Evolutionary conservation across 2,113 vertebrate species (phyloP).

Genomic region (Zingel zingel): DNA sequence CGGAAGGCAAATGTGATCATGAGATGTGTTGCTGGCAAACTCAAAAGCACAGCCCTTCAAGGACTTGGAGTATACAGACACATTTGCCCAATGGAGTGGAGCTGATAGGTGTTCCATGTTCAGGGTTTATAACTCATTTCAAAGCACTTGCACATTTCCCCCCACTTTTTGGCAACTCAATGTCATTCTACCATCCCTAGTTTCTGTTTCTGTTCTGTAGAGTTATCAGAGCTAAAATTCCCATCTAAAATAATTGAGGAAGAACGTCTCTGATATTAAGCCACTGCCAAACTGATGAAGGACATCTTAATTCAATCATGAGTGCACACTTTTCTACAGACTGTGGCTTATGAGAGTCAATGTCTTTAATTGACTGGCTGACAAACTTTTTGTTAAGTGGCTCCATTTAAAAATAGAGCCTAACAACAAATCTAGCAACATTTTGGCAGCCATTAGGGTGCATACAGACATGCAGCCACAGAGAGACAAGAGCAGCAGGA

Average conservation of each 20-base stretch:
- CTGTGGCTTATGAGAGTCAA: not conserved
- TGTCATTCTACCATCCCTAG: constrained; percentile 24
- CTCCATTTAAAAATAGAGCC: not conserved
- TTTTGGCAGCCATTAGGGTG: not conserved
- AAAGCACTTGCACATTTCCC: constrained; percentile 26
- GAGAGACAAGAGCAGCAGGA: constrained; percentile 12
- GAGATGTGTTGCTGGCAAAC: constrained; percentile 67
- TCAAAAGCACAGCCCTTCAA: constrained; percentile 67
- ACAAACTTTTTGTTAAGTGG: not conserved
- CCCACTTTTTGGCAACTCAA: constrained; percentile 37
- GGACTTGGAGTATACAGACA: constrained; percentile 75
- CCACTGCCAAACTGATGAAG: not conserved
- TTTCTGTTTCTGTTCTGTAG: not conserved
- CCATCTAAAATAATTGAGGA: constrained; percentile 1
- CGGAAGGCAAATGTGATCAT: constrained; percentile 70
- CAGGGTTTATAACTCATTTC: constrained; percentile 63
- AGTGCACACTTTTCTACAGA: not conserved
- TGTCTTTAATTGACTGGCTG: not conserved
- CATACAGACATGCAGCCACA: not conserved
- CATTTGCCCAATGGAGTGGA: constrained; percentile 74
- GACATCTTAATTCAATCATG: not conserved
- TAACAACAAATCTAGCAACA: not conserved
- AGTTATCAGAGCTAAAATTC: constrained; percentile 9
- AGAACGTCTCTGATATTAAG: not conserved
- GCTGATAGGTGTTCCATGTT: constrained; percentile 67